Evolutionary conservation across 2,797 vertebrate genomes (phyloP).

Genomic region (Sylvia borin): DNA sequence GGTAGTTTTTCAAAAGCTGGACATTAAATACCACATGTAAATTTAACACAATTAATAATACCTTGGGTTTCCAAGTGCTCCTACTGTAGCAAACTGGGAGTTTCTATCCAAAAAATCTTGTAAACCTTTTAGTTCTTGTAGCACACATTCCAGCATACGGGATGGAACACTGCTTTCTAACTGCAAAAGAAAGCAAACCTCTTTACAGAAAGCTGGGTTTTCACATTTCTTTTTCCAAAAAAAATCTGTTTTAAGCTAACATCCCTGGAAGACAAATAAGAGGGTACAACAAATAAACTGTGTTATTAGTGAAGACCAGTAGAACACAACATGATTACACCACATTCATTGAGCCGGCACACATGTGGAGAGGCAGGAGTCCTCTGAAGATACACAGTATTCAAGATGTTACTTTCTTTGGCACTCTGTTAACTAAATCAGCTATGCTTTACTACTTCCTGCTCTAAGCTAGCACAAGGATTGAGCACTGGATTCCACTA

Average conservation of each 20-base stretch:
- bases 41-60: slow-evolving; percentile 62
- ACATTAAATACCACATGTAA: background rate
- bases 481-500: background rate
- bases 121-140: slow-evolving; percentile 88
- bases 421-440: background rate
- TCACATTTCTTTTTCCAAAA: background rate
- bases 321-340: background rate
- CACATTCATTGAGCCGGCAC: accelerated
- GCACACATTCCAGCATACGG: slow-evolving; percentile 83
- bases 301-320: background rate
- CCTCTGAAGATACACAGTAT: background rate
- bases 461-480: background rate
- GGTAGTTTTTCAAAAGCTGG: background rate
- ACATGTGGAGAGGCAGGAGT: background rate
- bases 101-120: slow-evolving; percentile 95
- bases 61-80: slow-evolving; percentile 88
- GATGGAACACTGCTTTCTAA: slow-evolving; percentile 89
- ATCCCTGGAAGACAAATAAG: background rate
- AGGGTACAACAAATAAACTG: background rate
- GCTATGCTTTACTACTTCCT: background rate
- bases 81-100: slow-evolving; percentile 89
- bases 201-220: background rate
- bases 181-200: slow-evolving; percentile 67
- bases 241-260: background rate
- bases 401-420: background rate